Conservation (phyloP, 2,113 vertebrate species). For the Grammomys dolichurus region DNA sequence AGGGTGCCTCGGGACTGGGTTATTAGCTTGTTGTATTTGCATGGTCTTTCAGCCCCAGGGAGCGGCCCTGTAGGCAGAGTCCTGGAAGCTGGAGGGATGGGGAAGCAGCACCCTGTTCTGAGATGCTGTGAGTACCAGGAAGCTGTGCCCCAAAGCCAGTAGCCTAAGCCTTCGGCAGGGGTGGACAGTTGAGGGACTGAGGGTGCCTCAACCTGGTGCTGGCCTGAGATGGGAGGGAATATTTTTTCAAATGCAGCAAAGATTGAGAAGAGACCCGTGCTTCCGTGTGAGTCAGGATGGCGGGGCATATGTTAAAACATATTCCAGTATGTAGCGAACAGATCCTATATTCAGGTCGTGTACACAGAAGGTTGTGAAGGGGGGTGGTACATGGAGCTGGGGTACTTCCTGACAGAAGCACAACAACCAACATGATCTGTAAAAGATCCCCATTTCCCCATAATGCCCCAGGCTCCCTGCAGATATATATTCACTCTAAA, state of each 20-base stretch:
- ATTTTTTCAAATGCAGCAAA: conserved; percentile 48
- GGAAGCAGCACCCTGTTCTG: not conserved
- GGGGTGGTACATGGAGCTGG: conserved; percentile 52
- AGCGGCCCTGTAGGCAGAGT: conserved; percentile 51
- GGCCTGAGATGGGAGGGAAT: not conserved
- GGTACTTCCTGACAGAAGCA: not conserved
- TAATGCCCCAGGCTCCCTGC: fast-evolving
- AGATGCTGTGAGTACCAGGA: conserved; percentile 55
- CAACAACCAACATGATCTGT: fast-evolving
- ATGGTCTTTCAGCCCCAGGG: conserved; percentile 41
- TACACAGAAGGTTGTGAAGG: conserved; percentile 70
- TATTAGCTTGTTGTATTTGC: not conserved
- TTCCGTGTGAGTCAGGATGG: conserved; percentile 71
- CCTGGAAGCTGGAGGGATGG: not conserved
- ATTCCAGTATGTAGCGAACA: conserved; percentile 85
- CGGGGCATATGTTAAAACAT: conserved; percentile 83
- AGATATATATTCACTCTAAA: fast-evolving
- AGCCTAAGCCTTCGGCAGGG: not conserved
- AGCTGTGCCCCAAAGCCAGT: conserved; percentile 46
- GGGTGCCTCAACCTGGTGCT: not conserved
- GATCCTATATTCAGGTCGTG: conserved; percentile 63
- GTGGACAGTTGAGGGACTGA: not conserved
- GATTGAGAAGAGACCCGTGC: conserved; percentile 33
- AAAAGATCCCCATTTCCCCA: not conserved
- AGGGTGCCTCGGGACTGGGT: not conserved